Conservation (phyloP, 1,140 invertebrate species). For the Bombus huntii region DNA sequence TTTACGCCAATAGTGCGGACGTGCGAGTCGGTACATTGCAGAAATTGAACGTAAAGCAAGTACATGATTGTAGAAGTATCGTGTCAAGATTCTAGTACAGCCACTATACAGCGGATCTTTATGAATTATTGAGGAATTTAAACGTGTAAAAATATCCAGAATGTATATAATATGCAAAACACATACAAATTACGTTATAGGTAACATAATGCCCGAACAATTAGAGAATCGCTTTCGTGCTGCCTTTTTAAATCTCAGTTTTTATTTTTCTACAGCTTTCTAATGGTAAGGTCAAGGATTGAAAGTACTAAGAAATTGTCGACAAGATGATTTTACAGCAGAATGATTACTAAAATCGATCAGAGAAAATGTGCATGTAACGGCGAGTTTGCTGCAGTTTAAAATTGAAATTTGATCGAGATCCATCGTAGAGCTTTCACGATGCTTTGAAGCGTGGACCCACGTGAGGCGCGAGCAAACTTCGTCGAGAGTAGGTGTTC, state of each 20-base stretch:
- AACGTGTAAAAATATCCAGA: background rate
- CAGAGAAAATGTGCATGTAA: background rate
- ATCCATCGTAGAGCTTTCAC: slow-evolving; percentile 23
- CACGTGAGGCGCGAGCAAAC: slow-evolving; percentile 29
- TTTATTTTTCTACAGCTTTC: too few species aligned
- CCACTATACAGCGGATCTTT: too few species aligned
- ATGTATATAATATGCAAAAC: too few species aligned
- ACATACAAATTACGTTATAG: too few species aligned
- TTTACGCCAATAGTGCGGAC: background rate
- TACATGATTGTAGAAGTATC: too few species aligned
- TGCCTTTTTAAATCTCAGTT: too few species aligned
- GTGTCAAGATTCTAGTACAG: background rate
- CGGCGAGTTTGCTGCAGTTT: background rate
- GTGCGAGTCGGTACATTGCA: too few species aligned
- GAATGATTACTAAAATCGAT: background rate
- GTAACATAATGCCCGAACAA: too few species aligned
- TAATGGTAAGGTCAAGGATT: background rate
- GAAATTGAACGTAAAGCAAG: too few species aligned
- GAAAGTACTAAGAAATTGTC: background rate
- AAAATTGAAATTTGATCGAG: background rate
- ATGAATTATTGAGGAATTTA: background rate
- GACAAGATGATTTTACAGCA: background rate
- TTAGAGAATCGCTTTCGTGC: too few species aligned
- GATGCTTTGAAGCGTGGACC: slow-evolving; percentile 9
- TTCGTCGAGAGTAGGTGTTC: slow-evolving; percentile 63